These are phyloP conservation scores for Embiotoca jacksoni DNA, from an alignment of 2,113 vertebrate genomes.

Conservation along the genomic window DNA sequence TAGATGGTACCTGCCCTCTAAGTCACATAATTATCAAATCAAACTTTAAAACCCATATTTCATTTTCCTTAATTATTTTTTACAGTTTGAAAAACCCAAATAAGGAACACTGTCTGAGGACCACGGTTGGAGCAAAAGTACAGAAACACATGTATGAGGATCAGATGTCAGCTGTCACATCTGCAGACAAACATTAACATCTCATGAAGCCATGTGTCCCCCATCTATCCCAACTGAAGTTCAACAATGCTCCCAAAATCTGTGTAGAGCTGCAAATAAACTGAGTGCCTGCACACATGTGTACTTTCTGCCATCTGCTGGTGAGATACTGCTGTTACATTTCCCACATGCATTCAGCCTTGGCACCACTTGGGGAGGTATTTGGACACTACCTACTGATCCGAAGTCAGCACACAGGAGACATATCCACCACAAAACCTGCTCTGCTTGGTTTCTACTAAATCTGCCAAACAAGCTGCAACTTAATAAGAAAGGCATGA, in stretches of 20 bases:
- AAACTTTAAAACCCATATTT: too few species aligned
- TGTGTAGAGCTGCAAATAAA: conserved; percentile 2
- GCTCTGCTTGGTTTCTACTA: not conserved
- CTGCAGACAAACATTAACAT: conserved; percentile 29
- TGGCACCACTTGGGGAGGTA: not conserved
- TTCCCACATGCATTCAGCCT: not conserved
- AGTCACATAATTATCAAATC: too few species aligned
- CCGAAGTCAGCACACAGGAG: conserved; percentile 3
- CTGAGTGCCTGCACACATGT: not conserved
- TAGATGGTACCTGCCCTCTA: not conserved
- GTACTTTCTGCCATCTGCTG: conserved; percentile 79
- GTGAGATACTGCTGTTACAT: conserved; percentile 37
- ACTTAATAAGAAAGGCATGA: conserved; percentile 54
- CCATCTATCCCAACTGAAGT: conserved; percentile 27
- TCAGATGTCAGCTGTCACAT: conserved; percentile 30
- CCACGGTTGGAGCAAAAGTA: not conserved
- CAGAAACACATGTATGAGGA: not conserved
- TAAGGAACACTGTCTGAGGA: not conserved
- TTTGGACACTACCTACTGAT: not conserved
- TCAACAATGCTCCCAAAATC: conserved; percentile 25
- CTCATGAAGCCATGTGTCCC: conserved; percentile 7
- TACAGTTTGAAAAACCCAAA: not conserved
- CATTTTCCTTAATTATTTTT: not conserved
- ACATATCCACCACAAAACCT: not conserved
- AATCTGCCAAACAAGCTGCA: conserved; percentile 32